These are phyloP conservation scores for Arrhamphus sclerolepis DNA, from an alignment of 2,797 vertebrate genomes.

Conservation along the genomic window DNA sequence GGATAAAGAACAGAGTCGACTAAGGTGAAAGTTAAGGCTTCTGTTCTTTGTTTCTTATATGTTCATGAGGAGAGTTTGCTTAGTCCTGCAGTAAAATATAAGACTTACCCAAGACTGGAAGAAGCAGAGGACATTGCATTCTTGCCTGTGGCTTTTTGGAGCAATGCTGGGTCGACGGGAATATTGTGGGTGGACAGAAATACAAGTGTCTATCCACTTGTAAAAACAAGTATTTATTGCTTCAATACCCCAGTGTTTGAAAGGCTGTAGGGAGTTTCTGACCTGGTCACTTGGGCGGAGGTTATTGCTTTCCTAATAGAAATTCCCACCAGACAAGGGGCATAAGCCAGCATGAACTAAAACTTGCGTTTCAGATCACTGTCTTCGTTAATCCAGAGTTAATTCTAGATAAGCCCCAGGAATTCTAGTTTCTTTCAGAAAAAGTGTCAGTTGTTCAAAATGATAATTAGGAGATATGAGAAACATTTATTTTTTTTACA, in stretches of 20 bases:
- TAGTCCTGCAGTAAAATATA: constrained; percentile 23
- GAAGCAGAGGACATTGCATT: not conserved
- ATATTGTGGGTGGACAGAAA: constrained; percentile 17
- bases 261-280: constrained; percentile 50
- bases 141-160: constrained; percentile 39
- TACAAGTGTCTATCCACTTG: constrained; percentile 51
- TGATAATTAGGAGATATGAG: not conserved
- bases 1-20: constrained; percentile 21
- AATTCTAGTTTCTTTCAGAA: no score
- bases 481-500: not conserved
- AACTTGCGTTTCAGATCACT: constrained; percentile 40
- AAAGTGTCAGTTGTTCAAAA: not conserved
- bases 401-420: no score
- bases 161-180: constrained; percentile 41
- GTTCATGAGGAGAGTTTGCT: constrained; percentile 28
- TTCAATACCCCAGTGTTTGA: constrained; percentile 40
- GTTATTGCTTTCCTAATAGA: constrained; percentile 44
- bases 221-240: constrained; percentile 74
- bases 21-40: constrained; percentile 31
- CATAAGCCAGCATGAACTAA: constrained; percentile 25
- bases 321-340: constrained; percentile 37
- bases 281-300: constrained; percentile 53
- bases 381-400: no score
- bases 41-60: constrained; percentile 17
- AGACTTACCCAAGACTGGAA: constrained; percentile 8